Base-by-base conservation (phyloP, 2,797 vertebrate genomes). In the Alectoris magna region DNA sequence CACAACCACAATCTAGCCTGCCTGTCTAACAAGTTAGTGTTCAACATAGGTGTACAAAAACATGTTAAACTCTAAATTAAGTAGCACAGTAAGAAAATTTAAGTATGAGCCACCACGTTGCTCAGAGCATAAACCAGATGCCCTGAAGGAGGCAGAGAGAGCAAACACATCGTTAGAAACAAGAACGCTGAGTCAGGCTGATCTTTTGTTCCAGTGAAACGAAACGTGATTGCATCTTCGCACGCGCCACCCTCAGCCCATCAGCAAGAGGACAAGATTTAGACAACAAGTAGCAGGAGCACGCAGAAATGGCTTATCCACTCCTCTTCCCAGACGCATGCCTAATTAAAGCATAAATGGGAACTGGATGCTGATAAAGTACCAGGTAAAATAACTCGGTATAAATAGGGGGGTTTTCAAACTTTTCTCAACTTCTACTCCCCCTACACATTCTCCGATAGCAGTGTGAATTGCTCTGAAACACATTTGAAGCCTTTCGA, bases 181-280 rank as follows among this genome's bases (percentile, higher is more conserved):
- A 79, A 67, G 87, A 91, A n/a, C 1, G 44, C 84, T 76, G 86
- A 83, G 51, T 92, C 63, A 79, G 63, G n/a, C 4, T 31, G 9
- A 59, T 80, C 19, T 13, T 67, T 90, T 59, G 76, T n/a, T 89
- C 69, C 51, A 53, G 13, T 77, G 68, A 48, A 93, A 48, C n/a
- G 88, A 95, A 95, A 72, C 53, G 38, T 82, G 63, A 88, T 4
- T 82, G 43, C 8, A 66, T 44, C 38, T 71, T 93, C 81, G 34
- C 76, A 44, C 9, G 12, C 29, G 31, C 43, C 36, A 63, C 58
- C 39, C 43, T 83, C 69, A 96, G 55, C 85, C 90, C 72, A 60
- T 90, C 4, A 2, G 86, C 70, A 87, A 83, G 63, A 79, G 39
- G 26, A 90, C 59, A 44, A 89, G 59, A 84, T 75, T 93, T 53